Evolutionary conservation across 2,113 vertebrate species (phyloP), one percentile per base, ranked within the genome.

Genomic region (Neopipo cinnamomea): DNA sequence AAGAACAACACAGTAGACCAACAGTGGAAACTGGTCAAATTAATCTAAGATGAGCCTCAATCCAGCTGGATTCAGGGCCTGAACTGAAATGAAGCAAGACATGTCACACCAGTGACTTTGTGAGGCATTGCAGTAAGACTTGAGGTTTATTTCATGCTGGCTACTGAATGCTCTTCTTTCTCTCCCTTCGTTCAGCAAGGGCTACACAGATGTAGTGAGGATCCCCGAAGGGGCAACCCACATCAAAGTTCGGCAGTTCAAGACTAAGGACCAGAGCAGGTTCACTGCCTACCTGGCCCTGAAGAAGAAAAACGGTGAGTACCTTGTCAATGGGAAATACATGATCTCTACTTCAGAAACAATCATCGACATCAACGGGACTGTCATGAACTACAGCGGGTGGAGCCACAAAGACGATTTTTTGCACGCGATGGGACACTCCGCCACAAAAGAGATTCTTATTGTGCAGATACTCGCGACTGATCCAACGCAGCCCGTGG

Each of bases 321-420:
- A 99, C 97, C 98, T 99, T 81, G 98, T 99, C 35, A 99, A 99
- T 8, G 99, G 99, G 10, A 99, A 99, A 84, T 99, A 99, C 56
- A 99, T 99, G 99, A 99, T 99, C 98, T 99, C 99, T 96, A 99
- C 99, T 58, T 99, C 99, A 0, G 99, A 99, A 96, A 99, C 98
- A 3, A 98, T 99, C 97, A 98, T 99, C 52, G 98, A 99, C 19
- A 97, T 99, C 97, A 99, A 99, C 0, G 99, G 99, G 44, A 99
- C 99, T 3, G 98, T 99, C 85, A 98, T 99, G 95, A 99, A 99
- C 98, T 99, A 99, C 97, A 99, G 99, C 1, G 99, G 99, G 31
- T 99, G 99, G 99, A 99, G 99, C 95, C 99, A 99, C 80, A 97
- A 95, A 66, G 99, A 99, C 5, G 99, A 99, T 91, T 98, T 98